phyloP scores from a whole-genome alignment of 1,140 invertebrate species.

The Zaprionus ghesquierei region DNA sequence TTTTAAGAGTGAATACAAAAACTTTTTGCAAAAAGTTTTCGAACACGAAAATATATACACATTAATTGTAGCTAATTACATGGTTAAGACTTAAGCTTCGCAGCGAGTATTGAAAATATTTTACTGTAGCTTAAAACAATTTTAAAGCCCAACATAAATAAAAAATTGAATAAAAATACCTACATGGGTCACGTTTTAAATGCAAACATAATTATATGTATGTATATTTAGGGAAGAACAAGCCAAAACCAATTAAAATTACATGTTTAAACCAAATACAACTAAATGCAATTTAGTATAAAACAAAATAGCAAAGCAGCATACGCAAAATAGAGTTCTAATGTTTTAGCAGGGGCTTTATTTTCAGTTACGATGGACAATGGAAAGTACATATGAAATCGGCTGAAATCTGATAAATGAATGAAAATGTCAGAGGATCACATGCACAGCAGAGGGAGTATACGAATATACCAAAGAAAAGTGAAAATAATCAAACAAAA shows the following conservation, averaged over 20 bases:
- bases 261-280: conserved; percentile 33
- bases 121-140: conserved; percentile 74
- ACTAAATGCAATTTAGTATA: conserved; percentile 49
- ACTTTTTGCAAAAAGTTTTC: conserved; percentile 51
- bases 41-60: conserved; percentile 66
- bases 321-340: conserved; percentile 21
- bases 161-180: not conserved
- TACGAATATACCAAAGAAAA: conserved; percentile 21
- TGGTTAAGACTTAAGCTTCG: conserved; percentile 75
- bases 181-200: conserved; percentile 54
- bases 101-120: conserved; percentile 72
- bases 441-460: conserved; percentile 24
- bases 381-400: not conserved
- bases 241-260: conserved; percentile 25
- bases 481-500: conserved; percentile 21
- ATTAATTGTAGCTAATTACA: conserved; percentile 65
- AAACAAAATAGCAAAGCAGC: conserved; percentile 5
- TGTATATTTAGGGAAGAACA: conserved; percentile 48
- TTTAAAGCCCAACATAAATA: conserved; percentile 50
- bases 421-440: not conserved
- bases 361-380: conserved; percentile 25
- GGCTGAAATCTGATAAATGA: not conserved
- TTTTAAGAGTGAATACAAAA: conserved; percentile 9
- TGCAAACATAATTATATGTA: conserved; percentile 34
- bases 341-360: conserved; percentile 34